Percentiles rank a stretch among this genome's conserved stretches.
phyloP scores from a whole-genome alignment of 2,113 vertebrate genomes.

The Saguinus midas region DNA sequence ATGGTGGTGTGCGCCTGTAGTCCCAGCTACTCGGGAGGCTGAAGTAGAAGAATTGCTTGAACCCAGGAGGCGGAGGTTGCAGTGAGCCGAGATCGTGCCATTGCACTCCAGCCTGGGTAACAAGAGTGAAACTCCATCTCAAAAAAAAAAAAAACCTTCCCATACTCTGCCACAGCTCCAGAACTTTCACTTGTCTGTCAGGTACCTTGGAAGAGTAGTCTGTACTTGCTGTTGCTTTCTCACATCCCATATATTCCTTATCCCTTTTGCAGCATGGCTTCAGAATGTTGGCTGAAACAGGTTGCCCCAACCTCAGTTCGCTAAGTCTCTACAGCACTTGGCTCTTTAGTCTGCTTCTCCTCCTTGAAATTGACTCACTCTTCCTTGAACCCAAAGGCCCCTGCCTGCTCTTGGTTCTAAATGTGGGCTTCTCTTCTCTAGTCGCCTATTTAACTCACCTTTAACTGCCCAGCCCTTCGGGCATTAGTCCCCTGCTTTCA shows the following conservation, averaged over 20 bases:
- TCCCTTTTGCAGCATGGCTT: background rate
- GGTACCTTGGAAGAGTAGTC: background rate
- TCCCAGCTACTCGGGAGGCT: too few species aligned
- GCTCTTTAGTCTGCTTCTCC: background rate
- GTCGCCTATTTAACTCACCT: background rate
- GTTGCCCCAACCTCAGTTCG: background rate
- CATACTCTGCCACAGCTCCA: background rate
- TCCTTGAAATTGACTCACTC: background rate
- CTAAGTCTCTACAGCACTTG: background rate
- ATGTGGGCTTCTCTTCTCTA: background rate
- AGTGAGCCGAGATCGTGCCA: too few species aligned
- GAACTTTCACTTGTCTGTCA: background rate
- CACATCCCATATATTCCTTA: background rate
- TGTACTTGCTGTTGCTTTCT: background rate
- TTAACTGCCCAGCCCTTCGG: background rate
- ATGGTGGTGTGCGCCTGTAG: too few species aligned
- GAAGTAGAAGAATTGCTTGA: too few species aligned
- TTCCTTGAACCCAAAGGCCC: background rate
- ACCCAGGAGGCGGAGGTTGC: too few species aligned
- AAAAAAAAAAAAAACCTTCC: background rate
- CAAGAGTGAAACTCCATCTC: too few species aligned
- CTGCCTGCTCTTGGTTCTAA: background rate
- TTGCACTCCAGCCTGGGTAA: too few species aligned
- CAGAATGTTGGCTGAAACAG: background rate
- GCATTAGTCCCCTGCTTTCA: fast-evolving